Base-by-base conservation (phyloP, 35 echinoderm and acorn worm genomes). In the Hemicentrotus pulcherrimus region DNA sequence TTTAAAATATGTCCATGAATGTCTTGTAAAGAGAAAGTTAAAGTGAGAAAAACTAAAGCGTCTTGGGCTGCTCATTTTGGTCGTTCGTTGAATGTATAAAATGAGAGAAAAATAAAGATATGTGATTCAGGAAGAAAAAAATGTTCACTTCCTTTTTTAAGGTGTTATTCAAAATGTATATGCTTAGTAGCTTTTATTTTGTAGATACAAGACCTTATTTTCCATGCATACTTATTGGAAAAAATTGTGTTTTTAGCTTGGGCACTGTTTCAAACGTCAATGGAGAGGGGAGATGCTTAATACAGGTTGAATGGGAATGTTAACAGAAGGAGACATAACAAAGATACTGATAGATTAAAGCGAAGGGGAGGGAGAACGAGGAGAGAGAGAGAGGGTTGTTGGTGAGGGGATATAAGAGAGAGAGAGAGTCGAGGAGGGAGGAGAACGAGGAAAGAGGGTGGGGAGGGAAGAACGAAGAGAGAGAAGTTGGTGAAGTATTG, bases 31-130 rank as follows among this genome's bases (percentile, higher is more conserved):
- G 65, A 78, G 19, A 78, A 78, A 28, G 65, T 78, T 78, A 78
- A 78, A 78, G 28, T 78, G 65, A 78, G 24, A 70, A 78, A 78
- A 78, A n/a, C 6, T 22, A 90, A 32, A 90, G 32, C 88, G 10
- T 90, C 2, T 41, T 41, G 30, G 86, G 86, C 32, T 86, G 86
- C 32, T 86, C 32, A 86, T 86, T 86, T 33, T 90, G 12, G n/a
- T 24, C 46, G 32, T 90, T 90, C 24, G 19, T 90, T 90, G 31
- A 86, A 35, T 89, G 88, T 90, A 24, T 9, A 90, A 90, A 90
- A 90, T 90, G 88, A 90, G 88, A 90, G 32, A 14, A 90, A 89
- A 90, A 90, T 47, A 90, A 78, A 78, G 65, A 78, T 78, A n/a
- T 28, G 65, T 78, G 65, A 78, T 78, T 78, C 65, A 78, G 19